phyloP scores from a whole-genome alignment of 2,797 vertebrate species.

The Tarsius wallacei region DNA sequence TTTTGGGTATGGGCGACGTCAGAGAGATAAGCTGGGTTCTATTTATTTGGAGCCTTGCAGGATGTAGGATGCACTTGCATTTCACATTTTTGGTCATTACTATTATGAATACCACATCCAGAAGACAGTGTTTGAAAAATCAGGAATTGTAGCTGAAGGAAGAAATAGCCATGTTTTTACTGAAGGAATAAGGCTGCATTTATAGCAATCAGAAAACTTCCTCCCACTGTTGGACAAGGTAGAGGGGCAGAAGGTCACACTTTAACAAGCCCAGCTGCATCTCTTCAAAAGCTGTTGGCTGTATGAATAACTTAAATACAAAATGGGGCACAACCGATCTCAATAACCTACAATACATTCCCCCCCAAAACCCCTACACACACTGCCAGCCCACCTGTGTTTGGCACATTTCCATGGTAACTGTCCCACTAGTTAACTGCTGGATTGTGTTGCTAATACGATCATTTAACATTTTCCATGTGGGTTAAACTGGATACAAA shows the following conservation, averaged over 20 bases:
- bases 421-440: conserved; percentile 50
- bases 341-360: not conserved
- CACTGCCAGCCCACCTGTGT: conserved; percentile 37
- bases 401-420: conserved; percentile 75
- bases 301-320: conserved; percentile 54
- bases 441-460: conserved; percentile 52
- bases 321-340: conserved; percentile 8
- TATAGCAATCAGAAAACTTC: conserved; percentile 58
- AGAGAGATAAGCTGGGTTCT: not conserved
- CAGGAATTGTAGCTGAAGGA: not conserved
- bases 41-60: not conserved
- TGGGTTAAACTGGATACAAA: conserved; percentile 60
- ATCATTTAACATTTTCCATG: conserved; percentile 74
- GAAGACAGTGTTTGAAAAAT: conserved; percentile 15
- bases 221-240: not conserved
- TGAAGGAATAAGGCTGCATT: not conserved
- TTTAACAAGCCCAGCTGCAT: conserved; percentile 31
- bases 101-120: not conserved
- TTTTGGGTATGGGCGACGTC: not conserved
- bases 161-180: conserved; percentile 4
- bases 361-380: not conserved
- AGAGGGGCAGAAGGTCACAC: not conserved
- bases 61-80: not conserved
- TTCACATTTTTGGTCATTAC: not conserved
- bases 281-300: conserved; percentile 44